Percentiles rank a stretch among this genome's conserved stretches.
phyloP scores from a whole-genome alignment of 2,888 invertebrate genomes.

The Meiosimyza decipiens region DNA sequence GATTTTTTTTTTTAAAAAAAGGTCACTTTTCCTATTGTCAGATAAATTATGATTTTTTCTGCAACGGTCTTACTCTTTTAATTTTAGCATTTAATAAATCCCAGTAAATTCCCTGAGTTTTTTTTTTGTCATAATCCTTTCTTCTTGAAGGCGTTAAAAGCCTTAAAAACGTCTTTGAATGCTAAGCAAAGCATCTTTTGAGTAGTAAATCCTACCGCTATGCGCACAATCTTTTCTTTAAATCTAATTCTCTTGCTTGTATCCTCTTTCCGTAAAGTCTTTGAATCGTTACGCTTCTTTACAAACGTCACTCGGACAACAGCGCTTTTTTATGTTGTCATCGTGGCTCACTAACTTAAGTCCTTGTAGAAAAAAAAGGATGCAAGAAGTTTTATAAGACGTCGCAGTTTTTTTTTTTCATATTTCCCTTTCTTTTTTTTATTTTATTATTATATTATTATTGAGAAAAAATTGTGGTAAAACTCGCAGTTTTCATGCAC shows the following conservation, averaged over 20 bases:
- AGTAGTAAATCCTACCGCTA: constrained; percentile 3
- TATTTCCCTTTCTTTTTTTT: no score
- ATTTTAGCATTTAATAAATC: constrained; percentile 1
- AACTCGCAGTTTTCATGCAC: no score
- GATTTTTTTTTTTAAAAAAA: no score
- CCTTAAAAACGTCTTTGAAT: background rate
- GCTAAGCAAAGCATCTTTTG: background rate
- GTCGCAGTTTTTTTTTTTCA: no score
- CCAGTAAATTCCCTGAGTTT: background rate
- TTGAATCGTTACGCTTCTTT: background rate
- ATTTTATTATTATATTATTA: no score
- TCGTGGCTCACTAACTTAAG: background rate
- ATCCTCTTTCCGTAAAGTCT: background rate
- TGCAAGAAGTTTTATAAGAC: no score
- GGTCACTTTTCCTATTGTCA: no score
- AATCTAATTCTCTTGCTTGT: no score
- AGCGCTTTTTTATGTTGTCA: background rate
- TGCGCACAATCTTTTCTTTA: no score
- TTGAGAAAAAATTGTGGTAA: no score
- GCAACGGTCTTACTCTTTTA: background rate
- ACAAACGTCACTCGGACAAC: constrained; percentile 5
- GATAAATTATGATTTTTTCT: no score
- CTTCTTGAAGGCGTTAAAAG: constrained; percentile 2
- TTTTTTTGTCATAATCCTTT: constrained; percentile 5
- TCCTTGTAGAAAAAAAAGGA: no score